Base-by-base conservation (phyloP, 2,797 vertebrate genomes). In the Prunella strophiata region DNA sequence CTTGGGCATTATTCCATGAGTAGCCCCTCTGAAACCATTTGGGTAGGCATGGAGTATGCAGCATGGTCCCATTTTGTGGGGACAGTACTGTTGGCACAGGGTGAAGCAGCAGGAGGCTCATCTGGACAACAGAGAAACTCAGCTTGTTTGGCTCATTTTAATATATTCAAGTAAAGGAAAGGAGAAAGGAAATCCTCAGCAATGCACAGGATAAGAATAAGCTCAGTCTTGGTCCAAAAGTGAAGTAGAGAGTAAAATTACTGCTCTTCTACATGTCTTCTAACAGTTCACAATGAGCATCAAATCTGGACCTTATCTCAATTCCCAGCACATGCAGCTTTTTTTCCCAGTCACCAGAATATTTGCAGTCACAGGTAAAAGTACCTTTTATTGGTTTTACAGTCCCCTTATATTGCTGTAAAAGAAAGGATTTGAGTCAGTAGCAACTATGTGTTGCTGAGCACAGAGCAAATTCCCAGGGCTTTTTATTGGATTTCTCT, bases 401-500 rank as follows among this genome's bases (percentile, higher is more conserved):
- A 57, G 57, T 71, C 34, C 7, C 30, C 51, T 62, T 93, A 50
- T 92, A 86, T 87, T 88, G 77, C 55, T 85, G n/a, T 36, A 89
- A 52, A 87, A 90, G 74, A 96, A 94, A 78, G 67, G 38, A 66
- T 84, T 90, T 15, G 5, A 91, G 38, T 47, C 84, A 61, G 74
- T 71, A 85, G 73, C 29, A 75, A 71, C 77, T 63, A 20, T 25
- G 29, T 74, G 80, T 65, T 88, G 77, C 85, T 82, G 67, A 79
- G 90, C 85, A 78, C 58, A 84, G 83, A 94, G 67, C 80, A 90
- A 93, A 95, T 84, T 94, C 88, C 90, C 90, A 76, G 48, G 73
- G 63, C 70, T 73, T 88, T 93, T 93, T 90, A 91, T 88, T 95
- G 90, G 71, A 89, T 93, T 93, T 93, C 77, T 82, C 80, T 93